Base-by-base conservation (phyloP, 2,888 invertebrate species). In the Trachelus iudaicus region DNA sequence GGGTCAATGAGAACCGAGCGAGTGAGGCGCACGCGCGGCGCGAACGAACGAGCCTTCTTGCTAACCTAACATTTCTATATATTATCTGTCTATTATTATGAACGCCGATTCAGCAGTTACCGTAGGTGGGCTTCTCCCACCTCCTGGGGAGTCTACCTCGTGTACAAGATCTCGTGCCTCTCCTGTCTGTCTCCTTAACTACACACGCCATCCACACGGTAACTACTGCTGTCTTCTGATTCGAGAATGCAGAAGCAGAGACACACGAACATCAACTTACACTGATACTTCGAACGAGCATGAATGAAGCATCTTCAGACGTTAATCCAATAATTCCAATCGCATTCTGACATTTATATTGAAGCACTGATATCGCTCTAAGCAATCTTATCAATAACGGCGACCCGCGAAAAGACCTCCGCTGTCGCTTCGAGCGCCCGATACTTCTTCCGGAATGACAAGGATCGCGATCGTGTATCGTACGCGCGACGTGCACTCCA, bases 1-100 rank as follows among this genome's bases (percentile, higher is more conserved):
- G 85, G 91, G 91, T 91, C 91, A 91, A 91, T 90, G 91, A 90
- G 89, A 87, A 87, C 73, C 86, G 78, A 77, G 34, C 73, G 78
- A 78, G 35, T 75, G 73, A 73, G 76, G 75, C 33, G 75, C 75
- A 73, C 76, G 76, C 78, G 75, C 68, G 76, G 81, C 83, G 81
- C 80, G 76, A 73, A 79, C 73, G 79, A 77, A 78, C 79, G 77
- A 80, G 34, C 73, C 71, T 71, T 34, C 33, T 71, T n/a, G 71
- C 71, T 34, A 31, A 31, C 71, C 71, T 4, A 31, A 34, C 71
- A 34, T 71, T 71, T 71, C 71, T 71, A 71, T 71, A 71, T 71
- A 71, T 71, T 71, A 71, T 71, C 71, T 23, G 77, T 77, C 81
- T 81, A 81, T 81, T 81, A 81, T 81, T 81, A 79, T 77, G 78